These are phyloP conservation scores for Perca flavescens DNA, from an alignment of 2,113 vertebrate species.

Conservation along the genomic window DNA sequence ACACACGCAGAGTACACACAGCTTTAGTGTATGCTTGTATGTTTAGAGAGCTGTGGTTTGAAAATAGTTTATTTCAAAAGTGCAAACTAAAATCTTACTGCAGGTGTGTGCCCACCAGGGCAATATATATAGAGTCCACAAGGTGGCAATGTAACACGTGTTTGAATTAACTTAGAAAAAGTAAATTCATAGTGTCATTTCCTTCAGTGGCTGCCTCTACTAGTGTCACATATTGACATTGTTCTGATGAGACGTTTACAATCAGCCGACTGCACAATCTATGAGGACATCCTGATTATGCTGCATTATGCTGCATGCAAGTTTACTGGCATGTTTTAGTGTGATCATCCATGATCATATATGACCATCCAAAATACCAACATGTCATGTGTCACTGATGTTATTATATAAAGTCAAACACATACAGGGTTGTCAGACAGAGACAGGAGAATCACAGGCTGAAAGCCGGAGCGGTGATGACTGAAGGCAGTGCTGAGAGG, in stretches of 20 bases:
- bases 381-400: slow-evolving; percentile 45
- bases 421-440: slow-evolving; percentile 35
- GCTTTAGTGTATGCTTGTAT: background rate
- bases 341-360: background rate
- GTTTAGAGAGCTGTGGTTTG: background rate
- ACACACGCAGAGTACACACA: background rate
- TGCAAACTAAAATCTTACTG: background rate
- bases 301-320: slow-evolving; percentile 15
- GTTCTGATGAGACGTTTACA: slow-evolving; percentile 17
- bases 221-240: slow-evolving; percentile 2
- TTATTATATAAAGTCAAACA: slow-evolving; percentile 36
- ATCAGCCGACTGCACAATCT: background rate
- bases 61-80: background rate
- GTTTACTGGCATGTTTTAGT: slow-evolving; percentile 21
- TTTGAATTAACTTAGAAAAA: slow-evolving; percentile 14
- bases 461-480: slow-evolving; percentile 58
- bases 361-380: slow-evolving; percentile 20
- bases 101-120: background rate
- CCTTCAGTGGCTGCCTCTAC: background rate
- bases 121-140: slow-evolving; percentile 59
- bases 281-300: slow-evolving; percentile 19
- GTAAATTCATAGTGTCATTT: background rate
- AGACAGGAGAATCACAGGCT: slow-evolving; percentile 32
- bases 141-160: slow-evolving; percentile 72
- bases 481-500: slow-evolving; percentile 37